Percentiles rank a stretch among this genome's conserved stretches.
Conservation (phyloP, 2,888 invertebrate genomes). For the Leucozona laternaria region DNA sequence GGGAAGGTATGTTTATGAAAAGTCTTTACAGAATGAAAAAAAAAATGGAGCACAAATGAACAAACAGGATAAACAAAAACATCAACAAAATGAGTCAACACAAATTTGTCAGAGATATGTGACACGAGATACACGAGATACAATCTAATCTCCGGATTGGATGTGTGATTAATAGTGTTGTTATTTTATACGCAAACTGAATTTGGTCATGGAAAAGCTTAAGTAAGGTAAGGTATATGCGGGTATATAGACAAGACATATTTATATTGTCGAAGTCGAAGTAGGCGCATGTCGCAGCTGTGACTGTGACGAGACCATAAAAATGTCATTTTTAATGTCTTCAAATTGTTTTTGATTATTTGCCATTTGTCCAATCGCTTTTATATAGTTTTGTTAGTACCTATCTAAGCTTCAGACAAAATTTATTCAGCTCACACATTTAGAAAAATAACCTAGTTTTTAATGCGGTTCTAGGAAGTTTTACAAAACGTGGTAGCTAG, state of each 20-base stretch:
- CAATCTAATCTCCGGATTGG: slow-evolving; percentile 53
- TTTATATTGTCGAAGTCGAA: not conserved
- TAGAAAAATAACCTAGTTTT: no score
- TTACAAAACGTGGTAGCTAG: no score
- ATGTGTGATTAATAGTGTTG: slow-evolving; percentile 73
- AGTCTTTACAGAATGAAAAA: not conserved
- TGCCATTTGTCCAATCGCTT: not conserved
- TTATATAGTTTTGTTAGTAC: not conserved
- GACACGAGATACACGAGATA: slow-evolving; percentile 66
- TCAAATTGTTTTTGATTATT: not conserved
- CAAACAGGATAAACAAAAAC: slow-evolving; percentile 71
- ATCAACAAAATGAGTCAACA: slow-evolving; percentile 69
- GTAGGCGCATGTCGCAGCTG: slow-evolving; percentile 21
- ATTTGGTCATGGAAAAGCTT: slow-evolving; percentile 50
- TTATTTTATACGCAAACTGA: slow-evolving; percentile 69
- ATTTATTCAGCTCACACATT: no score
- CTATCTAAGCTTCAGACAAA: no score
- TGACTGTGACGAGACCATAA: no score
- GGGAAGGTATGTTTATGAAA: no score
- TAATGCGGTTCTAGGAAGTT: no score
- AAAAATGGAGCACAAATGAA: slow-evolving; percentile 47
- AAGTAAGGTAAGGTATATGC: no score
- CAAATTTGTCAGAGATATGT: slow-evolving; percentile 68
- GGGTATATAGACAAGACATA: no score
- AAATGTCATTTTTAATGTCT: slow-evolving; percentile 19